phyloP scores from a whole-genome alignment of 2,797 vertebrate species.

The Chelon auratus region DNA sequence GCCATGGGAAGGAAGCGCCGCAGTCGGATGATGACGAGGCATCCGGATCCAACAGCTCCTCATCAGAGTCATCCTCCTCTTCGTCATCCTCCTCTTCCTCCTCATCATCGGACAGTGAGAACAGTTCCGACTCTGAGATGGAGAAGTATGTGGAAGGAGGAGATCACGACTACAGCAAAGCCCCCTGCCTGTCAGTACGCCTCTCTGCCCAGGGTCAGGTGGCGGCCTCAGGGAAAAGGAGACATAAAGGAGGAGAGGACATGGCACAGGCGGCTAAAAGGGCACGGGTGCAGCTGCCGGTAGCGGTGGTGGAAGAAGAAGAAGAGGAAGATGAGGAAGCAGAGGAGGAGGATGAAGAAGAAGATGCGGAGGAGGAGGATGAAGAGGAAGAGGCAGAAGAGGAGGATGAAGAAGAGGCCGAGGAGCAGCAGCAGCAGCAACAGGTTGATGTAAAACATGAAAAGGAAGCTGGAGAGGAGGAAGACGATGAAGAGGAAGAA shows the following conservation, averaged over 20 bases:
- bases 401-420: slow-evolving; percentile 73
- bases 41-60: slow-evolving; percentile 82
- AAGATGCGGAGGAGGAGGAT: slow-evolving; percentile 49
- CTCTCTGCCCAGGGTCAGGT: slow-evolving; percentile 65
- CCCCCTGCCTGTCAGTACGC: slow-evolving; percentile 81
- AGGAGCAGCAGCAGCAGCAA: slow-evolving; percentile 72
- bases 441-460: slow-evolving; percentile 12
- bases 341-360: slow-evolving; percentile 73
- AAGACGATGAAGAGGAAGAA: slow-evolving; percentile 80
- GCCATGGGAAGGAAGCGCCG: slow-evolving; percentile 40
- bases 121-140: slow-evolving; percentile 87
- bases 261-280: slow-evolving; percentile 66
- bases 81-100: slow-evolving; percentile 85
- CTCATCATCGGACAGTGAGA: slow-evolving; percentile 87
- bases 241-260: slow-evolving; percentile 64
- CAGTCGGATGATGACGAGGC: slow-evolving; percentile 79
- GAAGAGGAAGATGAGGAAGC: slow-evolving; percentile 52
- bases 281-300: slow-evolving; percentile 73
- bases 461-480: slow-evolving; percentile 72
- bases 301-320: slow-evolving; percentile 81
- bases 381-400: slow-evolving; percentile 57
- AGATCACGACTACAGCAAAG: slow-evolving; percentile 98
- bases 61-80: slow-evolving; percentile 77
- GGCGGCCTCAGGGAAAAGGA: slow-evolving; percentile 63
- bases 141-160: slow-evolving; percentile 94